Evolutionary conservation across 2,888 invertebrate species (phyloP), one percentile per base, ranked within the genome.

Genomic region (Glaucopsyche alexis): DNA sequence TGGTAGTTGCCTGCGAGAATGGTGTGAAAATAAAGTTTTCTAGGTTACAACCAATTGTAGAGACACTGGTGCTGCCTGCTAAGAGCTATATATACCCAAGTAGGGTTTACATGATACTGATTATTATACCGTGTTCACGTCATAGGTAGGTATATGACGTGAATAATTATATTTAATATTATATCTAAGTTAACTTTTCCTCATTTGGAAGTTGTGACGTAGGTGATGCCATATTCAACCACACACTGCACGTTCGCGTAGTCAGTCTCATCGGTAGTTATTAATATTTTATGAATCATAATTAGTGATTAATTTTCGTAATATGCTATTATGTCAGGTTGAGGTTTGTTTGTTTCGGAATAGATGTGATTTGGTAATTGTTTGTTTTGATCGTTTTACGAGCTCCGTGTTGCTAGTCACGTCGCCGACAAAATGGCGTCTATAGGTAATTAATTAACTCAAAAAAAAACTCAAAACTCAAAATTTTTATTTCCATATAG

Each of bases 351-450:
- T 42, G 67, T 45, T 45, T 45, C 67, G 45, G 40, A 42, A 66
- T 45, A 45, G 45, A 19, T 49, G 69, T 19, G 49, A 49, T 47
- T 47, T 14, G 7, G 19, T 69, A 69, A 69, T 69, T 49, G 69
- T 69, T 69, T 69, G 69, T 69, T 69, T 69, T 69, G 69, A 69
- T 49, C 13, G 16, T 45, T 67, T 40, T 19, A 7, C 13, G 47
- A 7, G 29, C 19, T 45, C 19, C 69, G 69, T 69, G 69, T 69
- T 7, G 47, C 47, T 29, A 49, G 69, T 69, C 69, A 69, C 69
- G 69, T 69, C 69, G 67, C 47, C 67, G 19, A 49, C 69, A 8
- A 29, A 19, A 69, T 69, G 69, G 69, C 49, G 47, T 11, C 47
- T 19, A 14, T 49, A 47, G n/a, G n/a, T n/a, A n/a, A n/a, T n/a